A percentile compares a stretch with the other conserved stretches of the same genome.
phyloP scores from a whole-genome alignment of 2,888 invertebrate genomes.

The Unio pictorum region DNA sequence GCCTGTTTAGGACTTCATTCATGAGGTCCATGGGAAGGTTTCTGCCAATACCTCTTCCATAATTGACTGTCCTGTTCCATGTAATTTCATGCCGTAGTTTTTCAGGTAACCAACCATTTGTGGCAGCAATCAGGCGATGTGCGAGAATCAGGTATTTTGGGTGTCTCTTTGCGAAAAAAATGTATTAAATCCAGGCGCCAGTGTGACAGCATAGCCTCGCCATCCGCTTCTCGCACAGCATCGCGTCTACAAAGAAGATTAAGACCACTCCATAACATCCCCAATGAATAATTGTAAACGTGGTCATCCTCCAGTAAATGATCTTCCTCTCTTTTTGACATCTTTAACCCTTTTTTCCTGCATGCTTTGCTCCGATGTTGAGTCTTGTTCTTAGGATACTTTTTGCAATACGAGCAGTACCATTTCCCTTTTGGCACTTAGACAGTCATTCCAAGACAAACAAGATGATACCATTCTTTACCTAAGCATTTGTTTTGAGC shows the following conservation, averaged over 20 bases:
- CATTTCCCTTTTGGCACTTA: no score
- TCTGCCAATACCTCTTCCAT: slow-evolving; percentile 31
- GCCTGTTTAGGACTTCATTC: no score
- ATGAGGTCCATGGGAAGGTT: slow-evolving; percentile 35
- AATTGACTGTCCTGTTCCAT: slow-evolving; percentile 33
- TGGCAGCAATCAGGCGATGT: slow-evolving; percentile 3
- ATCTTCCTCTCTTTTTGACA: neutral
- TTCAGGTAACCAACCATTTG: slow-evolving; percentile 27
- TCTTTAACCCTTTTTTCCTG: neutral
- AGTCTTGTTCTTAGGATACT: no score
- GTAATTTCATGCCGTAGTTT: slow-evolving; percentile 16
- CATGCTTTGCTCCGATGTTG: no score
- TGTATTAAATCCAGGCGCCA: slow-evolving; percentile 24
- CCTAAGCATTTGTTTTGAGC: slow-evolving; percentile 12
- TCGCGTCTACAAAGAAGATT: slow-evolving; percentile 34
- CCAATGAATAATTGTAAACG: no score
- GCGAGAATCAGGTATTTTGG: slow-evolving; percentile 25
- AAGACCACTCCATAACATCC: slow-evolving; percentile 22
- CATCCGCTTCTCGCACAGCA: slow-evolving; percentile 41
- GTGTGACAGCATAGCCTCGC: slow-evolving; percentile 34
- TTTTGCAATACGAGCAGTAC: no score
- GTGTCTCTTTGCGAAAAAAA: slow-evolving; percentile 23
- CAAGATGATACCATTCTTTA: neutral
- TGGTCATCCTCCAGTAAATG: no score
- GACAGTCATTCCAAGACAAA: no score